Evolutionary conservation across 2,113 vertebrate genomes (phyloP), one percentile per base, ranked within the genome.

Genomic region (Labrus mixtus): DNA sequence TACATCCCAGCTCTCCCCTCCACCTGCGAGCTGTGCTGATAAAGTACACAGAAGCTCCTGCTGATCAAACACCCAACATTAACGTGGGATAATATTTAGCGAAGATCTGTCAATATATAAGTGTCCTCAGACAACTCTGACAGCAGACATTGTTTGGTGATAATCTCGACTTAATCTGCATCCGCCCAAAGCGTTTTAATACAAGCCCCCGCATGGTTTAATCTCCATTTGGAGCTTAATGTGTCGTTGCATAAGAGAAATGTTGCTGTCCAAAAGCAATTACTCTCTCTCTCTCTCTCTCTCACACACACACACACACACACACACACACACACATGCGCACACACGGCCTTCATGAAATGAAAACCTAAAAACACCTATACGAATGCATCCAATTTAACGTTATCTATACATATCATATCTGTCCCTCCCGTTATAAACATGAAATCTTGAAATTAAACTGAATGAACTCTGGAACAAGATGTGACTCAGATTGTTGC

Each of bases 131-230:
- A 45, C 45, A 20, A 61, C 63, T 74, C 16, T 76, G 63, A 85
- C 17, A 43, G 63, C 63, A 46, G 68, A 86, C 68, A 73, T 64
- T 78, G 73, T 86, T 73, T 61, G 17, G 67, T 63, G 58, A 73
- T 88, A 83, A 92, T 90, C 84, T 85, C 55, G 6, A 45, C 51
- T 79, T 87, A 87, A 91, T 91, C 89, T 84, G 76, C 66, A 77
- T 51, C 51, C 13, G 54, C 59, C 55, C 63, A 70, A 45, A 86
- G 73, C 85, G 55, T 88, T 89, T 84, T 79, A 82, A 91, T 81
- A 71, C 76, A 73, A 82, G 17, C 69, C 62, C 29, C 76, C 68
- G 16, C 67, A 77, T 22, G 37, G 60, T 89, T 76, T 78, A 89
- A 84, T 89, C 90, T 87, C 76, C 73, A 79, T 78, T 84, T 86